A percentile compares a stretch with the other conserved stretches of the same genome.
phyloP scores from a whole-genome alignment of 2,797 vertebrate genomes.

The Bradypodion pumilum region DNA sequence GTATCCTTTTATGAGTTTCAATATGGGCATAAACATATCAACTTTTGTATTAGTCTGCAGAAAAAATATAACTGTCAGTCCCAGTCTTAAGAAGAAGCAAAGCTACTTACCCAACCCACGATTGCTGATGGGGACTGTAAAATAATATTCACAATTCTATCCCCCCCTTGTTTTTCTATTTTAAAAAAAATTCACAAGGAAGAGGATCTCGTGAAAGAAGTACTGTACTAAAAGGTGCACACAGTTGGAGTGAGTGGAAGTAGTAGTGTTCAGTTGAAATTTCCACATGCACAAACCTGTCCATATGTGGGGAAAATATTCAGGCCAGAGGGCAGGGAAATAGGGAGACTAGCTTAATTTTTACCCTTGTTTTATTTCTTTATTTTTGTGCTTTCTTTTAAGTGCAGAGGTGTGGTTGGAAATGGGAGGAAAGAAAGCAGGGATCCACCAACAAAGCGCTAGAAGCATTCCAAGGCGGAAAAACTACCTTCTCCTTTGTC shows the following conservation, averaged over 20 bases:
- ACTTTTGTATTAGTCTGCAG: not conserved
- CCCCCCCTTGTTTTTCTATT: not conserved
- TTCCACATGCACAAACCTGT: not conserved
- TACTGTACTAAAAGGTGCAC: not conserved
- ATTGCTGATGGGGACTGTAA: not conserved
- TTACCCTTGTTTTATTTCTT: not conserved
- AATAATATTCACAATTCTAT: not conserved
- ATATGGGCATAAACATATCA: not conserved
- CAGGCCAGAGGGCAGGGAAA: constrained; percentile 17
- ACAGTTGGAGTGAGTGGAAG: not conserved
- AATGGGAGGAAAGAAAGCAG: not conserved
- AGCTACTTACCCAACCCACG: not conserved
- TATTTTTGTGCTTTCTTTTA: not conserved
- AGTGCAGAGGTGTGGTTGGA: not conserved
- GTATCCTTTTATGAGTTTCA: not conserved
- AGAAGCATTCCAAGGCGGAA: not conserved
- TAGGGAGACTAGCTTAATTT: not conserved
- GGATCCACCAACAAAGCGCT: not conserved
- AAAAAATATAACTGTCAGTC: not conserved
- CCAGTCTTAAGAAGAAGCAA: not conserved
- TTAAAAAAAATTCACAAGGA: not conserved
- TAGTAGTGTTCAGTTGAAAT: not conserved
- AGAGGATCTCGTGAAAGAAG: not conserved
- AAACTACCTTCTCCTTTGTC: not conserved
- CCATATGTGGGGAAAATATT: not conserved